Base-by-base conservation (phyloP, 2,888 invertebrate species). In the Argyresthia goedartella region DNA sequence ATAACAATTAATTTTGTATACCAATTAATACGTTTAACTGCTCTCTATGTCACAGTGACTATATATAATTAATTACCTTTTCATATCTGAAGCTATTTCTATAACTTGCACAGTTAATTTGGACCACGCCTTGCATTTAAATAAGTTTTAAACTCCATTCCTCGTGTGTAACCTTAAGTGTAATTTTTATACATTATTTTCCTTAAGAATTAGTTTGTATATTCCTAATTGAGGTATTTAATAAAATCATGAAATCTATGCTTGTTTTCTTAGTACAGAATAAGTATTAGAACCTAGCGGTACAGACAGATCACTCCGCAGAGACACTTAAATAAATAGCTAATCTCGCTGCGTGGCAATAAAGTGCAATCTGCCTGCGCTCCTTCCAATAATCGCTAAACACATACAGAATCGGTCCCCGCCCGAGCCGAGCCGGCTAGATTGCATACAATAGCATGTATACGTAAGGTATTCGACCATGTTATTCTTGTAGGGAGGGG, bases 121-220 rank as follows among this genome's bases (percentile, higher is more conserved):
- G 25, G 6, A 49, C n/a, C 49, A 46, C 35, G 4, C 11, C 9
- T 46, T 46, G 41, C 49, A 41, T 49, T 49, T 49, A 41, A 49
- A n/a, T 16, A 33, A 25, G 2, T 25, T 25, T 49, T 16, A n/a
- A 33, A 47, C 34, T 72, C 71, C 76, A 81, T 81, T 81, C 80
- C 81, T 73, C 54, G 56, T 56, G 56, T 53, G 25, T 46, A 33
- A 16, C 25, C 11, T 41, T 61, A 57, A 57, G 53, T 60, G 55
- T 63, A 63, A 59, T 58, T 63, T 62, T 62, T 67, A 65, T 63
- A 64, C 63, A 71, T 67, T 64, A 66, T 73, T 69, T 69, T 67
- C 61, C 67, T 11, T 3, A 36, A 10, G 13, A 48, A 25, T 1
- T 61, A 56, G 64, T 69, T 57, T 62, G 57, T 60, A 62, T 57